These are phyloP conservation scores for Pachyseris speciosa DNA, from an alignment of 64 coral and sea anemone species.

Conservation along the genomic window DNA sequence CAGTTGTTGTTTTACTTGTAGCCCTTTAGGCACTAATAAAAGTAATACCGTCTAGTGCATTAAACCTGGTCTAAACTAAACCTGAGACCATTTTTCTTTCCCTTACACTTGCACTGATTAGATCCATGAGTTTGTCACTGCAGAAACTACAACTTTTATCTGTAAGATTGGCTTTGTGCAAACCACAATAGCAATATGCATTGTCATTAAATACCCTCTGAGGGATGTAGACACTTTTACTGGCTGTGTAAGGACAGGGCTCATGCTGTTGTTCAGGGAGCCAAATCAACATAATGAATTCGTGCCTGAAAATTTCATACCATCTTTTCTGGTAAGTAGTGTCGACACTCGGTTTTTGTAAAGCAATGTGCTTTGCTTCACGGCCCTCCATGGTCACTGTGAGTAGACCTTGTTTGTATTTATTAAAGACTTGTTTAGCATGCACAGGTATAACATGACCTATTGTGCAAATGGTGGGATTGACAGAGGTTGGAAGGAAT, in stretches of 20 bases:
- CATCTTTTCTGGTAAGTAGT: slow-evolving; percentile 45
- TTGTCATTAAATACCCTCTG: slow-evolving; percentile 17
- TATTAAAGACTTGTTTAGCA: slow-evolving; percentile 46
- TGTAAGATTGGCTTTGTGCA: slow-evolving; percentile 42
- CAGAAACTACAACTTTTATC: slow-evolving; percentile 9
- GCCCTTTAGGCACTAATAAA: no score
- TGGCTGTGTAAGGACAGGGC: slow-evolving; percentile 3
- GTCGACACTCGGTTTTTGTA: slow-evolving; percentile 39
- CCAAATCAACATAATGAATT: slow-evolving; percentile 69
- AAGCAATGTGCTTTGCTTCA: slow-evolving; percentile 62
- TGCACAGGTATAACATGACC: slow-evolving; percentile 12
- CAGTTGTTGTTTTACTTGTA: no score
- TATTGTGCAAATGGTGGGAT: slow-evolving; percentile 70
- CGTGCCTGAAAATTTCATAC: slow-evolving; percentile 62
- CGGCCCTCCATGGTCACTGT: slow-evolving; percentile 69
- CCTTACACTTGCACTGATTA: neutral
- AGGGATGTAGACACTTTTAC: slow-evolving; percentile 58
- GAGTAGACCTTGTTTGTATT: slow-evolving; percentile 61
- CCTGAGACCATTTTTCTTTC: no score
- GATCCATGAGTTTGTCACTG: neutral
- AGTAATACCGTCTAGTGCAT: no score
- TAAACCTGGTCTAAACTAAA: no score
- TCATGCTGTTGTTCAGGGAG: slow-evolving; percentile 37
- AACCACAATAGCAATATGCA: slow-evolving; percentile 55
- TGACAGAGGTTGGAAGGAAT: slow-evolving; percentile 42